Evolutionary conservation across 2,113 vertebrate genomes (phyloP).

Genomic region (Campylomormyrus tamandua): DNA sequence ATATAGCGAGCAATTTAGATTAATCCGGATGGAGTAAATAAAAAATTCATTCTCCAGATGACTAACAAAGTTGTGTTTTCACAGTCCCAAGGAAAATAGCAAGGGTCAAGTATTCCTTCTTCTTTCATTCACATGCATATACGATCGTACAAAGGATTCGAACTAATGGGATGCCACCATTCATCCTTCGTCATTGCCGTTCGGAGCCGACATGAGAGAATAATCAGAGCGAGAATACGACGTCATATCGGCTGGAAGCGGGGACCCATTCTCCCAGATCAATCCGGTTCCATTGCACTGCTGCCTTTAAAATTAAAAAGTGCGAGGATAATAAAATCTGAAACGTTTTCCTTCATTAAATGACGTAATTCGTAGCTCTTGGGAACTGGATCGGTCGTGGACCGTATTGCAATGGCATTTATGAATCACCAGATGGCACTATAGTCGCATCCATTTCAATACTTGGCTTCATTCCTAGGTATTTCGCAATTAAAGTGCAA

Average conservation of each 20-base stretch:
- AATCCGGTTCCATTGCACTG: background rate
- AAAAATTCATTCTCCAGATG: background rate
- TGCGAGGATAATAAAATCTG: conserved; percentile 1
- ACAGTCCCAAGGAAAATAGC: background rate
- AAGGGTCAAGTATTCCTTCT: background rate
- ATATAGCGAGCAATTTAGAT: background rate
- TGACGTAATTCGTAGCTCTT: conserved; percentile 22
- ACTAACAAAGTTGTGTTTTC: background rate
- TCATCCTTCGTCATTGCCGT: background rate
- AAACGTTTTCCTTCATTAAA: background rate
- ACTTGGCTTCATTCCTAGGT: background rate
- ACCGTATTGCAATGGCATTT: conserved; percentile 1
- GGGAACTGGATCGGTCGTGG: conserved; percentile 19
- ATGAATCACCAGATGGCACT: conserved; percentile 23
- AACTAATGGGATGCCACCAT: background rate
- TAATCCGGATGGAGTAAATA: background rate
- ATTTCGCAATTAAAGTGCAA: background rate
- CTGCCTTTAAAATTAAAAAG: conserved; percentile 1
- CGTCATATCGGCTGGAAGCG: background rate
- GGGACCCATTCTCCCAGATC: background rate
- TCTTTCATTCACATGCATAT: background rate
- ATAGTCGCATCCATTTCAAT: conserved; percentile 14
- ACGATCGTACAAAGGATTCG: background rate
- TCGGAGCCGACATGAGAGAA: background rate
- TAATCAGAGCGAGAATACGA: background rate